Evolutionary conservation across 2,888 invertebrate species (phyloP).

Genomic region (Philopedon plagiatum): DNA sequence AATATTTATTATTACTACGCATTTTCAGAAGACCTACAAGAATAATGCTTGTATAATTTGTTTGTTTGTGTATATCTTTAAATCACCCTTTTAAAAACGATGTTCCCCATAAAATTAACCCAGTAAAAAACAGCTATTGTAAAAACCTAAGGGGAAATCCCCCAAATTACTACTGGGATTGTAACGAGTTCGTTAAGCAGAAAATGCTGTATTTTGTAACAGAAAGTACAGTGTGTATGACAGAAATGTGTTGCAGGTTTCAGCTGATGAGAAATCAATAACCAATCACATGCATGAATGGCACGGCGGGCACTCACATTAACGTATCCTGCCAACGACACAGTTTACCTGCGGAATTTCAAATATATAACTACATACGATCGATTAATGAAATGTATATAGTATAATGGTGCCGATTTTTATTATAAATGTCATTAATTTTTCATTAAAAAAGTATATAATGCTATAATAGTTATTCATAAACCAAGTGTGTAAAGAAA

Average conservation of each 20-base stretch:
- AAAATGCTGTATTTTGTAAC: background rate
- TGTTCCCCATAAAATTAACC: background rate
- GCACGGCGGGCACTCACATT: slow-evolving; percentile 5
- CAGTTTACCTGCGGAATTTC: slow-evolving; percentile 7
- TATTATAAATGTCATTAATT: background rate
- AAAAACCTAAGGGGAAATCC: background rate
- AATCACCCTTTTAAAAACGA: too few species aligned
- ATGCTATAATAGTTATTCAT: background rate
- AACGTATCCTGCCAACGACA: slow-evolving; percentile 9
- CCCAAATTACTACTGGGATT: background rate
- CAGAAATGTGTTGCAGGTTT: slow-evolving; percentile 6
- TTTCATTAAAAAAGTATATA: background rate
- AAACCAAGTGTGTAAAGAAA: too few species aligned
- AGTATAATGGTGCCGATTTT: background rate
- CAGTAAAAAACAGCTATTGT: background rate
- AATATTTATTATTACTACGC: too few species aligned
- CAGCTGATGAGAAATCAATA: slow-evolving; percentile 39
- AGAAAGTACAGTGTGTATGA: background rate
- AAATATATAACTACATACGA: background rate
- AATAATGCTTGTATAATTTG: too few species aligned
- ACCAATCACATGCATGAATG: slow-evolving; percentile 35
- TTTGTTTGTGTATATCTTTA: too few species aligned
- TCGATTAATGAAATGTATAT: slow-evolving; percentile 10
- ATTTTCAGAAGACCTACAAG: too few species aligned
- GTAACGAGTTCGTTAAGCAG: background rate